phyloP scores from a whole-genome alignment of 2,113 vertebrate genomes.

The Alaudala cheleensis region DNA sequence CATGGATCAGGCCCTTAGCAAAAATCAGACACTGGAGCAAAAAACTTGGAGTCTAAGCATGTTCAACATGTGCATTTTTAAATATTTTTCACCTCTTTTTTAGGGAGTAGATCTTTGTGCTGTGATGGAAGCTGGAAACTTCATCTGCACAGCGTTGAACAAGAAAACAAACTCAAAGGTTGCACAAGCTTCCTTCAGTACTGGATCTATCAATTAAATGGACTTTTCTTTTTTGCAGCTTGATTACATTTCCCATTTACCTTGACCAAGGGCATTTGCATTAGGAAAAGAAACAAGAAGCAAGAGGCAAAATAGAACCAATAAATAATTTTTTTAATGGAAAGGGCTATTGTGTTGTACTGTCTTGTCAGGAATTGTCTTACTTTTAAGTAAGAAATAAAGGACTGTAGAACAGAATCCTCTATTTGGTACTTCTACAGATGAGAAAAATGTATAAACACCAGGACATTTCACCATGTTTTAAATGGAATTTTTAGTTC shows the following conservation, averaged over 20 bases:
- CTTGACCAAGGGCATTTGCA: background rate
- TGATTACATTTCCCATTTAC: background rate
- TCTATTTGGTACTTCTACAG: background rate
- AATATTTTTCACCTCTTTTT: background rate
- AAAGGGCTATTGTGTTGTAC: background rate
- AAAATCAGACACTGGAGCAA: background rate
- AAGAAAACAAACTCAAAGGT: slow-evolving; percentile 93
- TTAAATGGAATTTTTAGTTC: slow-evolving; percentile 23
- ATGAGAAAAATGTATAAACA: background rate
- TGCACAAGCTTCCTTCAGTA: slow-evolving; percentile 76
- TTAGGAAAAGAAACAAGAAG: background rate
- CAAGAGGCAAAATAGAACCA: background rate
- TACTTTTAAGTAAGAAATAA: slow-evolving; percentile 4
- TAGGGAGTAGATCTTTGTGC: slow-evolving; percentile 89
- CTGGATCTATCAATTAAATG: slow-evolving; percentile 36
- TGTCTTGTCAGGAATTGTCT: background rate
- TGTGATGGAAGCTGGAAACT: slow-evolving; percentile 89
- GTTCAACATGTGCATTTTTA: background rate
- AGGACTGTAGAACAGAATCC: background rate
- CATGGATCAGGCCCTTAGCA: background rate
- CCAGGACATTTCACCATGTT: background rate
- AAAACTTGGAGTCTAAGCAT: background rate
- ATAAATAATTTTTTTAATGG: background rate
- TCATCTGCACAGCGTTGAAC: slow-evolving; percentile 87
- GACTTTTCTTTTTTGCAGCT: background rate